These are phyloP conservation scores for Seira musarum DNA, from an alignment of 2,888 invertebrate species.

Conservation along the genomic window DNA sequence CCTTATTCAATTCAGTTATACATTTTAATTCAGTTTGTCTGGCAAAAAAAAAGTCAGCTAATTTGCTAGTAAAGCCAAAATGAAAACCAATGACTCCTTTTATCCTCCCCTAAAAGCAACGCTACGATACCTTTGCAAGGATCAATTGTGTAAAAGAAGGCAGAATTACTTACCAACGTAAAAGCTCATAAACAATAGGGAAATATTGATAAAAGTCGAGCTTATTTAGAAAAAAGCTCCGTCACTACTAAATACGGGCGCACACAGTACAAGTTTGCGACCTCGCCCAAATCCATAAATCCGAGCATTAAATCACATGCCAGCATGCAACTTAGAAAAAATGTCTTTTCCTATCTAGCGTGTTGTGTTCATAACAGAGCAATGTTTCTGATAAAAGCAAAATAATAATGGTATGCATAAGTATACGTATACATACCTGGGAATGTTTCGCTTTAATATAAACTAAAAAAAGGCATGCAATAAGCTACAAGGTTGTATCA, in stretches of 20 bases:
- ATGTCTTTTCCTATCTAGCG: constrained; percentile 37
- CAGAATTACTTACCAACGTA: too few species aligned
- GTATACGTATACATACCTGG: background rate
- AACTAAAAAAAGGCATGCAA: too few species aligned
- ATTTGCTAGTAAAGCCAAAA: too few species aligned
- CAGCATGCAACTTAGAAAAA: constrained; percentile 52
- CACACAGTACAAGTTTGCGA: constrained; percentile 56
- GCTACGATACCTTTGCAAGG: too few species aligned
- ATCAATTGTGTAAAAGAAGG: too few species aligned
- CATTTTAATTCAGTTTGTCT: too few species aligned
- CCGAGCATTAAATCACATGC: constrained; percentile 60
- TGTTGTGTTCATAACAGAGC: background rate
- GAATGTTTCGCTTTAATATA: background rate
- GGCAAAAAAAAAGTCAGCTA: too few species aligned
- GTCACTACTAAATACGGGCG: constrained; percentile 1
- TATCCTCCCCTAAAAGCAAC: too few species aligned
- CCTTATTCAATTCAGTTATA: too few species aligned
- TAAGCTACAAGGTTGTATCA: too few species aligned
- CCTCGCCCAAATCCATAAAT: constrained; percentile 61
- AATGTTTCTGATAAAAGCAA: constrained; percentile 11
- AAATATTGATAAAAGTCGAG: constrained; percentile 60
- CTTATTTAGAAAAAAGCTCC: constrained; percentile 50
- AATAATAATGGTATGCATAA: background rate
- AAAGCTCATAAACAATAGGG: constrained; percentile 54
- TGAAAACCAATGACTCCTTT: too few species aligned